phyloP scores from a whole-genome alignment of 92 coral and sea anemone genomes.

The Actinostola sp. region DNA sequence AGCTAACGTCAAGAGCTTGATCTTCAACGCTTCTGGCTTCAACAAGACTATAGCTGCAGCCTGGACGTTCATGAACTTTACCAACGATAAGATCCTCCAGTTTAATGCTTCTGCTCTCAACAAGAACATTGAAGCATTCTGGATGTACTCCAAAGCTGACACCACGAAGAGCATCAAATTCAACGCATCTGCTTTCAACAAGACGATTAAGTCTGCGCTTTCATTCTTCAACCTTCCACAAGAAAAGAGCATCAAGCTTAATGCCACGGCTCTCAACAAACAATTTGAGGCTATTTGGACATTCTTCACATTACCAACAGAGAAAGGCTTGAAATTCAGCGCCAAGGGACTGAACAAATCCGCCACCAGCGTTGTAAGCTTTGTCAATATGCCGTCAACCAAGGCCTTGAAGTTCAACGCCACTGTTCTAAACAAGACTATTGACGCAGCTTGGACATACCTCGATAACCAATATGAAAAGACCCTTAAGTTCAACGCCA shows the following conservation, averaged over 20 bases:
- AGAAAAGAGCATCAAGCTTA: slow-evolving; percentile 71
- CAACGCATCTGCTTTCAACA: slow-evolving; percentile 72
- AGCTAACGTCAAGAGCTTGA: slow-evolving; percentile 63
- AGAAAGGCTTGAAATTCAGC: slow-evolving; percentile 64
- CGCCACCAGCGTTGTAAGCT: slow-evolving; percentile 57
- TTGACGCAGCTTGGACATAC: slow-evolving; percentile 56
- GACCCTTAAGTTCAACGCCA: slow-evolving; percentile 57
- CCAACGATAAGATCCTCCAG: slow-evolving; percentile 64
- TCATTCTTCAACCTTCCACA: slow-evolving; percentile 59
- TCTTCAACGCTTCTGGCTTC: slow-evolving; percentile 70
- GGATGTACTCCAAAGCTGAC: slow-evolving; percentile 61
- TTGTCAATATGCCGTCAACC: slow-evolving; percentile 33
- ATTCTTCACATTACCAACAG: slow-evolving; percentile 45
- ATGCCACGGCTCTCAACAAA: slow-evolving; percentile 65
- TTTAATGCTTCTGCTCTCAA: slow-evolving; percentile 74
- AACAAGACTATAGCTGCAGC: slow-evolving; percentile 72
- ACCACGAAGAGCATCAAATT: slow-evolving; percentile 47
- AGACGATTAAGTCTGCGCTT: slow-evolving; percentile 61
- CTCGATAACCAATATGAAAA: slow-evolving; percentile 45
- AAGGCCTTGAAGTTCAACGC: slow-evolving; percentile 77
- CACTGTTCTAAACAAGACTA: slow-evolving; percentile 59
- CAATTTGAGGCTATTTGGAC: slow-evolving; percentile 65
- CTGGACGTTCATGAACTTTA: slow-evolving; percentile 64
- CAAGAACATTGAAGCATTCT: slow-evolving; percentile 58
- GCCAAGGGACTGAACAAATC: slow-evolving; percentile 67